These are phyloP conservation scores for Tholera decimalis DNA, from an alignment of 2,888 invertebrate species.

Conservation along the genomic window DNA sequence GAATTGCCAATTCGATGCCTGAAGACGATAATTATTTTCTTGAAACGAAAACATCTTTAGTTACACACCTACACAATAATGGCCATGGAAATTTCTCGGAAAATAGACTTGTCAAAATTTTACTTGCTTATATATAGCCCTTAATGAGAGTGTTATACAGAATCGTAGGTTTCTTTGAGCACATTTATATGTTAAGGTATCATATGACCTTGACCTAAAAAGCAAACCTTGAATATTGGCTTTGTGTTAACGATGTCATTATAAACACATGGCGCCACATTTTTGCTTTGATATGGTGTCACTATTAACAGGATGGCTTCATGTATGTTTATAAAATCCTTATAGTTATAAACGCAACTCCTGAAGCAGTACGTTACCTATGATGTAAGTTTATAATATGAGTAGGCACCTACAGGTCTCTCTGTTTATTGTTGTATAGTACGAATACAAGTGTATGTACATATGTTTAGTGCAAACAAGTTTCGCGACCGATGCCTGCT, in stretches of 20 bases:
- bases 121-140: not conserved
- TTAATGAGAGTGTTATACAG: not conserved
- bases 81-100: constrained; percentile 10
- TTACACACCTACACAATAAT: constrained; percentile 23
- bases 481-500: constrained; percentile 34
- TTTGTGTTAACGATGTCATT: constrained; percentile 32
- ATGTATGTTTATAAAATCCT: not conserved
- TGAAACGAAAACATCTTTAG: constrained; percentile 29
- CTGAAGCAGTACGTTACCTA: too few relatives aligned
- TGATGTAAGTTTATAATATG: not conserved
- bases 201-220: constrained; percentile 82
- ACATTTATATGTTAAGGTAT: constrained; percentile 39
- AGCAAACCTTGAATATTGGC: constrained; percentile 62
- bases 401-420: not conserved
- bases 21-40: constrained; percentile 36
- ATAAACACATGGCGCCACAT: constrained; percentile 34
- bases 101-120: constrained; percentile 12
- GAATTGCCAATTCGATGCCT: constrained; percentile 39
- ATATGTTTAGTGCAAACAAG: constrained; percentile 24
- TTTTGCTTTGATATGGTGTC: constrained; percentile 1
- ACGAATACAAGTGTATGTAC: not conserved
- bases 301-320: not conserved
- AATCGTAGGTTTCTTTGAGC: not conserved
- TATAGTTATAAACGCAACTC: too few relatives aligned
- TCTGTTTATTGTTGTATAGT: not conserved